Base-by-base conservation (phyloP, 2,888 invertebrate genomes). In the Ochlodes sylvanus region DNA sequence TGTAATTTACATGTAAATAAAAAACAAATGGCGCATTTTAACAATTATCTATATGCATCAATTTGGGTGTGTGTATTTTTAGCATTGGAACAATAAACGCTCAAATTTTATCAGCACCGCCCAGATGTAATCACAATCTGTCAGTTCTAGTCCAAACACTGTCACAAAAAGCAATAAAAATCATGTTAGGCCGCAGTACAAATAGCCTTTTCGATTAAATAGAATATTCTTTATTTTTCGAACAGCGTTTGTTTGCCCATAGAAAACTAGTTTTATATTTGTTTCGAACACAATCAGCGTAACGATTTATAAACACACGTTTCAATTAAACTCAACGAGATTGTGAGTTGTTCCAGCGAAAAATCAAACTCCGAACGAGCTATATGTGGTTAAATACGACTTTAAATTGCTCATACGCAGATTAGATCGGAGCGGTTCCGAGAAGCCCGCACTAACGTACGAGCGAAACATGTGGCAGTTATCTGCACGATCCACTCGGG, bases 401-500 rank as follows among this genome's bases (percentile, higher is more conserved):
- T 50, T 50, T 50, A 50, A 47, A 47, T 17, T 19, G 10, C 12
- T 19, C 19, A 50, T 19, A 15, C 19, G 19, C n/a, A 50, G 50
- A 50, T 19, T 50, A 50, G 19, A 50, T 19, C 50, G 17, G 3
- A 1, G 50, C 15, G 50, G 12, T 58, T 58, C 27, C 21, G 32
- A 38, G 41, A 38, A 58, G 47, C 38, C 38, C 19, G 15, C 19
- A 17, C n/a, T 21, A 65, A 41, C 52, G 42, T 17, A 60, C 60
- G 58, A 58, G 32, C 38, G 52, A 41, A 57, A 66, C 71, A 72
- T 74, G 72, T 74, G 76, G 78, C 75, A 27, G 66, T 54, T 66
- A 66, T 66, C 66, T 58, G 66, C 66, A 41, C 52, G 50, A 58
- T 42, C 66, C 41, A 76, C 71, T 68, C 50, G 76, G 74, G 75